Base-by-base conservation (phyloP, 2,888 invertebrate genomes). In the Crematogaster levior region DNA sequence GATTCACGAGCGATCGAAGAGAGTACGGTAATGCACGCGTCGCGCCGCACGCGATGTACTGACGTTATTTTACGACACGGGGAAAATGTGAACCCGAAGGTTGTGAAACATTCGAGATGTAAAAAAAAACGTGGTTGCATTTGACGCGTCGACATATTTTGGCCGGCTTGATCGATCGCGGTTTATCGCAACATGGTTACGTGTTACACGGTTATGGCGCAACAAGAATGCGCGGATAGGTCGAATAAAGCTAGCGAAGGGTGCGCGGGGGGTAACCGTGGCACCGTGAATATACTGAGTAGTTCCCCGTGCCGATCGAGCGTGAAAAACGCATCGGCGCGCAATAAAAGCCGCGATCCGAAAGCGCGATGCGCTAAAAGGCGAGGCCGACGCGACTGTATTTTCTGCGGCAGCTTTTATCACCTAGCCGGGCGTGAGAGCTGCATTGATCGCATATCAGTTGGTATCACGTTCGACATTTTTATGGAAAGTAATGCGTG, bases 331-430 rank as follows among this genome's bases (percentile, higher is more conserved):
- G 86, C 87, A 89, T 83, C 82, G 89, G 72, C 65, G 73, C 81
- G 70, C 83, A 87, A 87, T 89, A 89, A 89, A 89, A 89, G 89
- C 86, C 82, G 83, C 85, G 87, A 89, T 87, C 89, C 83, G 85
- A 87, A 89, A 89, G 89, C 86, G 89, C 86, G 83, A 84, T 66
- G 81, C 83, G 70, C 84, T 89, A 89, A 89, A 89, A 89, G 89
- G 89, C 77, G 86, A 89, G 85, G 70, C 81, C 84, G 80, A 74
- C 81, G 81, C 51, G 82, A 79, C 68, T 72, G 81, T 79, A 72
- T 84, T 5, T 34, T 81, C 66, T 43, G 74, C 63, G 83, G 66
- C 70, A 74, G 89, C 85, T 88, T 88, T 89, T 88, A 88, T 83
- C 84, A 83, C 51, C 37, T 61, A 56, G 56, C 61, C 53, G 58